Evolutionary conservation across 2,113 vertebrate genomes (phyloP), one percentile per base, ranked within the genome.

Genomic region (Leucosticte australis): DNA sequence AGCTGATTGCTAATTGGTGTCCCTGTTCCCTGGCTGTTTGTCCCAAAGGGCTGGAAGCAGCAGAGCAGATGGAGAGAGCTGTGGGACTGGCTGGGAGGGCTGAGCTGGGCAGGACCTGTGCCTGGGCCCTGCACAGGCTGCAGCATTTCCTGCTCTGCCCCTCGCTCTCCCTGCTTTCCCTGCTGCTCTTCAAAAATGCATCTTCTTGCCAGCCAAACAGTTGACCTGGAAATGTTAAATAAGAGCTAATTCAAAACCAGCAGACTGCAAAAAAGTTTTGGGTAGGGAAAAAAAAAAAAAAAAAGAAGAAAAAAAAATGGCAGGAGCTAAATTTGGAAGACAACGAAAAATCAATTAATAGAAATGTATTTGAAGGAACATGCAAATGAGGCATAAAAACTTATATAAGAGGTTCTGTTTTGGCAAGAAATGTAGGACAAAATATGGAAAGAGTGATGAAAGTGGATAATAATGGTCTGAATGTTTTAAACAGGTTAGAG

Each of bases 401-500:
- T 89, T 85, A 69, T 4, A 23, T 80, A 96, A 73, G 26, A 41
- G 31, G 46, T 69, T 71, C 62, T 94, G 20, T 65, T 90, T 82
- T 77, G 81, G 63, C 87, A 85, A 69, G 71, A 91, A 90, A 90
- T 77, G 31, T 6, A 73, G 41, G 64, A 55, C 23, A 65, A 57
- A 85, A 63, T 74, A 46, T n/a, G 78, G 81, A 83, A 88, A 59
- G 74, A 80, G 67, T 83, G 49, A 74, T 74, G 47, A 28, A 74
- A 91, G 37, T 31, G 52, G 63, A 50, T 53, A 82, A 52, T 83
- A 85, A 83, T 59, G 19, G 46, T 74, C 84, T 92, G 70, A 80
- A 91, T 83, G 67, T 41, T 89, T 95, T 85, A 91, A 95, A 44
- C 70, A 91, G 82, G 59, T 90, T 80, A 57, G 27, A 18, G 12